These are phyloP conservation scores for Todiramphus saurophagus DNA, from an alignment of 2,113 vertebrate species.

Conservation along the genomic window DNA sequence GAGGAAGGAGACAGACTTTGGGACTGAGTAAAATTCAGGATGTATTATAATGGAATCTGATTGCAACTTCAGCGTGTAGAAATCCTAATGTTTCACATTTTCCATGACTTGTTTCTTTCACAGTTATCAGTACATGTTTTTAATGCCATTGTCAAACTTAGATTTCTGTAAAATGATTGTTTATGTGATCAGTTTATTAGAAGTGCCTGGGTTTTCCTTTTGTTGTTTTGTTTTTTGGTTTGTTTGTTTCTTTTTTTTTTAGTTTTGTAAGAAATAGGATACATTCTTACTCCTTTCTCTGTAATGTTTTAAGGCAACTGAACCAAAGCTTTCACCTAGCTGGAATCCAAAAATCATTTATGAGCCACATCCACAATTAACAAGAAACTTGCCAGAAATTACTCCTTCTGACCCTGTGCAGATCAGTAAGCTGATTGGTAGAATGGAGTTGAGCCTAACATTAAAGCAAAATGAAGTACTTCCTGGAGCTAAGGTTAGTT, in stretches of 20 bases:
- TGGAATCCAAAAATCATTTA: constrained; percentile 98
- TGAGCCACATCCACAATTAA: constrained; percentile 95
- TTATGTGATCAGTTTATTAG: neutral
- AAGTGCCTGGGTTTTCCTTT: neutral
- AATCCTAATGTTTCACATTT: neutral
- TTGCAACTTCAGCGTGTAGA: neutral
- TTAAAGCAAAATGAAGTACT: constrained; percentile 94
- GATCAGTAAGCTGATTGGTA: constrained; percentile 86
- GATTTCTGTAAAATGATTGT: neutral
- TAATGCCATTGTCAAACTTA: neutral
- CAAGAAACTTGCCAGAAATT: constrained; percentile 84
- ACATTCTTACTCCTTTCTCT: neutral
- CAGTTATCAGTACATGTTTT: neutral
- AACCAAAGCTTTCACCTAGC: constrained; percentile 96
- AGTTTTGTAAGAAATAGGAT: neutral
- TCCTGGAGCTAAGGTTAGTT: constrained; percentile 89
- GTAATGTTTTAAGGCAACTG: constrained; percentile 82
- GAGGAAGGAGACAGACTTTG: neutral
- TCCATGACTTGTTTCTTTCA: neutral
- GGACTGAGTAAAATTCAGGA: neutral
- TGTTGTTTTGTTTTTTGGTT: neutral
- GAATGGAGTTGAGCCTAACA: constrained; percentile 87
- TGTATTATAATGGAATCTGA: neutral
- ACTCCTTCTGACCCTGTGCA: constrained; percentile 88
- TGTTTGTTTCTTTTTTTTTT: neutral